Evolutionary conservation across 2,113 vertebrate species (phyloP), one percentile per base, ranked within the genome.

Genomic region (Halcyon senegalensis): DNA sequence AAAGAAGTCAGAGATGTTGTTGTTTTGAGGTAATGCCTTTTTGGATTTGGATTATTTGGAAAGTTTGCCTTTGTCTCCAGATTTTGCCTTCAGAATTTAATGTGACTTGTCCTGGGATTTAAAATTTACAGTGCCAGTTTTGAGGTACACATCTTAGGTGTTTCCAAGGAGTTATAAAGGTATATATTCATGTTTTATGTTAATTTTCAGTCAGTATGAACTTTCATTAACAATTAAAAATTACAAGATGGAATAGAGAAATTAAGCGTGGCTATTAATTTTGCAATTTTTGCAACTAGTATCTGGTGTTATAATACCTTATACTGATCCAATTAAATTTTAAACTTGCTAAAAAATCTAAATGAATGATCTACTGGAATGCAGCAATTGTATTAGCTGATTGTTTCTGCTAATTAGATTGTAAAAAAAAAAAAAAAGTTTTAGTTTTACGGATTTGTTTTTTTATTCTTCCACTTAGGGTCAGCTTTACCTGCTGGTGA

Each of bases 401-500:
- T 62, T 0, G 55, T 55, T 87, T 87, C n/a, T 90, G 33, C 44
- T 83, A 55, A n/a, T 58, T 74, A 35, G 28, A 64, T 9, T 55
- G 66, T 39, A 74, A 81, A 64, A 78, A 24, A 50, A 24, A 50
- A 44, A 19, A 46, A 11, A 46, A 46, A 27, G 12, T 48, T 35
- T 35, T 58, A 21, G 58, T 82, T 87, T 55, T 66, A 96, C 41
- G 66, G 28, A 19, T 91, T 67, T 50, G 50, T 5, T 66, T 80
- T 60, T 50, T 91, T 96, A 8, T 94, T 91, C 31, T 96, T 95
- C 19, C 84, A 44, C 59, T 43, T 88, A 99, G 99, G 99, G 99
- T 96, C 99, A 99, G 89, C 98, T 99, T 75, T 99, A 99, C 97
- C 98, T 99, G 91, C 98, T 99, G 96, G 99, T 99, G 89, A 99